Evolutionary conservation across 2,888 invertebrate genomes (phyloP).

Genomic region (Amblyteles armatorius): DNA sequence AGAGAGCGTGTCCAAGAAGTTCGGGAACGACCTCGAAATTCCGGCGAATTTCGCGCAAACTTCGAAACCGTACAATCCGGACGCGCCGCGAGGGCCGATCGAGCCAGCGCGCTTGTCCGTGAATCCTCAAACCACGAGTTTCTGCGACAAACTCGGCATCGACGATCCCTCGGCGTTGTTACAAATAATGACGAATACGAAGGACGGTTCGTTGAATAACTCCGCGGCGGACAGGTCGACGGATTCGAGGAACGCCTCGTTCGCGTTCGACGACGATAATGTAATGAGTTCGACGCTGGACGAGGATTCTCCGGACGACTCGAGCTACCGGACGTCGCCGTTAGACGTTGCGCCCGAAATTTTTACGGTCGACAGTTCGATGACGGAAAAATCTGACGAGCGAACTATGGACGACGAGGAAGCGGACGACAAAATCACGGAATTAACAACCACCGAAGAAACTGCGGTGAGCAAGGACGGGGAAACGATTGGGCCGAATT

Average conservation of each 20-base stretch:
- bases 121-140: slow-evolving; percentile 89
- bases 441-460: slow-evolving; percentile 8
- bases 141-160: slow-evolving; percentile 90
- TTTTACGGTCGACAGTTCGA: slow-evolving; percentile 51
- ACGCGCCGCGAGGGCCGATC: slow-evolving; percentile 74
- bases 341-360: slow-evolving; percentile 62
- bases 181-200: slow-evolving; percentile 72
- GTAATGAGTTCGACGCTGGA: slow-evolving; percentile 68
- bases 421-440: slow-evolving; percentile 29
- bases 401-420: slow-evolving; percentile 27
- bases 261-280: slow-evolving; percentile 44
- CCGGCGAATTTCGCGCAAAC: slow-evolving; percentile 93
- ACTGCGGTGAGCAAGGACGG: slow-evolving; percentile 26
- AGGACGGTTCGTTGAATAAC: slow-evolving; percentile 43
- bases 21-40: slow-evolving; percentile 89
- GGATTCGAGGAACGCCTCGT: slow-evolving; percentile 50
- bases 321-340: slow-evolving; percentile 55
- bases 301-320: slow-evolving; percentile 61
- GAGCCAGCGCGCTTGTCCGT: slow-evolving; percentile 83
- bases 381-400: slow-evolving; percentile 31
- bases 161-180: slow-evolving; percentile 92
- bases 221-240: slow-evolving; percentile 30
- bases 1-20: slow-evolving; percentile 87
- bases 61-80: slow-evolving; percentile 87
- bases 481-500: slow-evolving; percentile 66